Conservation (phyloP, 2,113 vertebrate species). For the Desmodus rotundus region DNA sequence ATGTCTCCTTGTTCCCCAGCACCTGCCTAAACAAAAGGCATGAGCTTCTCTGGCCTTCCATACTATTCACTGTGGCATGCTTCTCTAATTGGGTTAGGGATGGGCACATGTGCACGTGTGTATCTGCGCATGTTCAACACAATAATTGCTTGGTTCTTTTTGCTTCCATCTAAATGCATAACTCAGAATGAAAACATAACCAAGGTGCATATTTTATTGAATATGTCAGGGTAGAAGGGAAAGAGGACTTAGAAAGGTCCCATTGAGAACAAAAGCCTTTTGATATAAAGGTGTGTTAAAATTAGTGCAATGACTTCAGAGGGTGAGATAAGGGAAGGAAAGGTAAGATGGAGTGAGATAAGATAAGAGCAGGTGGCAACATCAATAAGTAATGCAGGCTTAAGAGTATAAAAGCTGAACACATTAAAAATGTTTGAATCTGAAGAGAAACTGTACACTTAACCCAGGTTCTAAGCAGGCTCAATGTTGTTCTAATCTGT, state of each 20-base stretch:
- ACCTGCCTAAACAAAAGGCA: slow-evolving; percentile 57
- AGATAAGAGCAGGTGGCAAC: slow-evolving; percentile 57
- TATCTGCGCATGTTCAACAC: background rate
- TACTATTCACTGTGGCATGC: background rate
- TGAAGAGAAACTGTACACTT: slow-evolving; percentile 65
- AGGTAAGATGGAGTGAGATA: slow-evolving; percentile 60
- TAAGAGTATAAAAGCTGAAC: background rate
- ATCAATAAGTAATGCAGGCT: background rate
- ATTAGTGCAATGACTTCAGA: slow-evolving; percentile 46
- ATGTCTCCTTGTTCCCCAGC: background rate
- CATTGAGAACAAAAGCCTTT: slow-evolving; percentile 50
- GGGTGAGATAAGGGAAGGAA: slow-evolving; percentile 58
- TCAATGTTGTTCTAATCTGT: background rate
- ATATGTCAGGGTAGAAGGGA: background rate
- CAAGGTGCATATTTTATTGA: background rate
- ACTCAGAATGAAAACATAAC: slow-evolving; percentile 33
- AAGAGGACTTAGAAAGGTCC: slow-evolving; percentile 4
- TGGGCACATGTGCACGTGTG: background rate
- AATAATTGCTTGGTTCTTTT: background rate
- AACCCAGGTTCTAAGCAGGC: background rate
- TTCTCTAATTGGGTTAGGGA: background rate
- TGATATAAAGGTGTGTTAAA: slow-evolving; percentile 54
- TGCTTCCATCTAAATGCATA: background rate
- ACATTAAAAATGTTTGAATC: background rate
- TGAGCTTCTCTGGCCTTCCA: background rate